Conservation (phyloP, 2,888 invertebrate species). For the Epirrita christyi region DNA sequence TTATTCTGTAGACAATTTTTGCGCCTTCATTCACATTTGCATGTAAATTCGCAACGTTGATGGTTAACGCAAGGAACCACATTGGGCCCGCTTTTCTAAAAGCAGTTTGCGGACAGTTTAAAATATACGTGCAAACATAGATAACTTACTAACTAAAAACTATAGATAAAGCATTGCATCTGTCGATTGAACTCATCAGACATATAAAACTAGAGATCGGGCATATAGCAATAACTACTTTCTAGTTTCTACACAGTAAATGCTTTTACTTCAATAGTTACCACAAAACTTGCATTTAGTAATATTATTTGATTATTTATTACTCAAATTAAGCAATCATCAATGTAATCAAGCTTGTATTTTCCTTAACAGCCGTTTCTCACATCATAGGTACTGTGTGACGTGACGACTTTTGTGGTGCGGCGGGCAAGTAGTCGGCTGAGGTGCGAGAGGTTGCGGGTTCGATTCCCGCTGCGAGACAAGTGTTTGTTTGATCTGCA, state of each 20-base stretch:
- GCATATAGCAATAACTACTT: background rate
- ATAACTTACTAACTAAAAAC: background rate
- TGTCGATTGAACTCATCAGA: background rate
- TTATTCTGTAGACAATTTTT: slow-evolving; percentile 30
- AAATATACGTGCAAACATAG: background rate
- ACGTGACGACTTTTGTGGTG: too few relatives aligned
- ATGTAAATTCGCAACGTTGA: slow-evolving; percentile 46
- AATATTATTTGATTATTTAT: background rate
- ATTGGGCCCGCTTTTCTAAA: background rate
- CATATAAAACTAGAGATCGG: background rate
- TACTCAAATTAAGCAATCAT: background rate
- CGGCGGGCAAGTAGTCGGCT: too few relatives aligned
- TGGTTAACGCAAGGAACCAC: slow-evolving; percentile 4
- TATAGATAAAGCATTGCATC: background rate
- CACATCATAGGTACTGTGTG: too few relatives aligned
- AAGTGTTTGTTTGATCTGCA: too few relatives aligned
- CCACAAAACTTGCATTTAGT: background rate
- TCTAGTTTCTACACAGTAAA: background rate
- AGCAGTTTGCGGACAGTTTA: background rate
- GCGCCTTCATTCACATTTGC: slow-evolving; percentile 43
- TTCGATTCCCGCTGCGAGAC: too few relatives aligned
- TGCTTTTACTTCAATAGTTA: background rate
- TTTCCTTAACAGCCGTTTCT: slow-evolving; percentile 5
- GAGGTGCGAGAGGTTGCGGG: too few relatives aligned
- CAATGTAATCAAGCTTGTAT: background rate